These are phyloP conservation scores for Limulus polyphemus DNA, from an alignment of 2,888 invertebrate genomes.

Conservation along the genomic window DNA sequence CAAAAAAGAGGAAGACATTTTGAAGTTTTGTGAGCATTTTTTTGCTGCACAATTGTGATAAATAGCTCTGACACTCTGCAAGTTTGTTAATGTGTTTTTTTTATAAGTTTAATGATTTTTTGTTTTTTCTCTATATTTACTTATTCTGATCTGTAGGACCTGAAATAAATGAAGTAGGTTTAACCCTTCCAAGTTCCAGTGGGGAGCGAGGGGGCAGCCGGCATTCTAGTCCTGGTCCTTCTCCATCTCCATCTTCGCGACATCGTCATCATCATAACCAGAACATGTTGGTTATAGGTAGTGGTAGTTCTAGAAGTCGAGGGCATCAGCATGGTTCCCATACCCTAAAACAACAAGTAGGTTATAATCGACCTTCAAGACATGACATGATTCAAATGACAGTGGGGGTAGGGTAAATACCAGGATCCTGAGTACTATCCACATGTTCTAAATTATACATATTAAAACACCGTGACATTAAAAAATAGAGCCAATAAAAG, in stretches of 20 bases:
- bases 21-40: no score
- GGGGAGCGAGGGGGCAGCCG: slow-evolving; percentile 30
- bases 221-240: slow-evolving; percentile 28
- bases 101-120: no score
- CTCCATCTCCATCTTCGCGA: slow-evolving; percentile 24
- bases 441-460: no score
- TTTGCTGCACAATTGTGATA: no score
- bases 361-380: slow-evolving; percentile 38
- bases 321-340: slow-evolving; percentile 38
- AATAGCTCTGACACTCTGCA: no score
- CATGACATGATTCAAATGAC: slow-evolving; percentile 20
- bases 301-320: slow-evolving; percentile 21
- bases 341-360: slow-evolving; percentile 43
- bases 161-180: no score
- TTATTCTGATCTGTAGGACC: no score
- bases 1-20: no score
- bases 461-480: no score
- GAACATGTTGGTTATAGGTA: slow-evolving; percentile 26
- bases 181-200: slow-evolving; percentile 5
- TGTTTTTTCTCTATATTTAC: no score
- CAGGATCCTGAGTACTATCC: background rate
- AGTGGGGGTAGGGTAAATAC: slow-evolving; percentile 27
- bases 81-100: no score
- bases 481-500: no score
- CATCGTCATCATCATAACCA: slow-evolving; percentile 26